These are phyloP conservation scores for Hypena proboscidalis DNA, from an alignment of 2,888 invertebrate species.

Conservation along the genomic window DNA sequence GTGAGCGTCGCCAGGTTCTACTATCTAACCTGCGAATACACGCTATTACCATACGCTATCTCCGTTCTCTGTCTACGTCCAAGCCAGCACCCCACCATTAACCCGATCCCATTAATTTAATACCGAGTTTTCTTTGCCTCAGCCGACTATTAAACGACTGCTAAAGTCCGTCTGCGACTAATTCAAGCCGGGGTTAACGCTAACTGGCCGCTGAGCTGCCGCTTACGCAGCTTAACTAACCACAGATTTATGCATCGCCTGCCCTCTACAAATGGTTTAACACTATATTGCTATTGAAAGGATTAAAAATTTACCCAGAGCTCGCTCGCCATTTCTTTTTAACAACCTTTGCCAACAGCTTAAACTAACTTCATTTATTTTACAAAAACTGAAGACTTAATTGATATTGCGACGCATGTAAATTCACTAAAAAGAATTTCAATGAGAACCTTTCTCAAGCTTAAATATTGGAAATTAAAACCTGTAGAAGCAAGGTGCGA, in stretches of 20 bases:
- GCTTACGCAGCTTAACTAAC: slow-evolving; percentile 61
- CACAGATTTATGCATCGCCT: slow-evolving; percentile 57
- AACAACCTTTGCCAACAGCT: slow-evolving; percentile 6
- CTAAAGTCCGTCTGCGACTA: slow-evolving; percentile 56
- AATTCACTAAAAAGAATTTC: slow-evolving; percentile 34
- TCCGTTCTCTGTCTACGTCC: slow-evolving; percentile 52
- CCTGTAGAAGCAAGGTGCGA: slow-evolving; percentile 48
- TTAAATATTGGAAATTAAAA: slow-evolving; percentile 48
- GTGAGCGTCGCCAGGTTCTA: slow-evolving; percentile 17
- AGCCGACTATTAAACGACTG: slow-evolving; percentile 61
- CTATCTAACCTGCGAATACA: slow-evolving; percentile 59
- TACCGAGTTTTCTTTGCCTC: slow-evolving; percentile 71
- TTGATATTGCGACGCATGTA: slow-evolving; percentile 17
- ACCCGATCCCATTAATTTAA: slow-evolving; percentile 69
- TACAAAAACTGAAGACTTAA: slow-evolving; percentile 1
- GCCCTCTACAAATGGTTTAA: slow-evolving; percentile 41
- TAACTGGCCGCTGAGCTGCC: slow-evolving; percentile 36
- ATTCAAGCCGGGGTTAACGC: slow-evolving; percentile 52
- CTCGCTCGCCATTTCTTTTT: slow-evolving; percentile 17
- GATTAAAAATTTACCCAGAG: slow-evolving; percentile 19
- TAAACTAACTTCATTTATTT: slow-evolving; percentile 3
- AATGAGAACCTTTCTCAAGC: slow-evolving; percentile 26
- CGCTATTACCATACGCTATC: slow-evolving; percentile 70
- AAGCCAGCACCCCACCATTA: slow-evolving; percentile 33
- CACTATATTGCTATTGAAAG: slow-evolving; percentile 37